These are phyloP conservation scores for Gadus macrocephalus DNA, from an alignment of 2,113 vertebrate genomes.

Conservation along the genomic window DNA sequence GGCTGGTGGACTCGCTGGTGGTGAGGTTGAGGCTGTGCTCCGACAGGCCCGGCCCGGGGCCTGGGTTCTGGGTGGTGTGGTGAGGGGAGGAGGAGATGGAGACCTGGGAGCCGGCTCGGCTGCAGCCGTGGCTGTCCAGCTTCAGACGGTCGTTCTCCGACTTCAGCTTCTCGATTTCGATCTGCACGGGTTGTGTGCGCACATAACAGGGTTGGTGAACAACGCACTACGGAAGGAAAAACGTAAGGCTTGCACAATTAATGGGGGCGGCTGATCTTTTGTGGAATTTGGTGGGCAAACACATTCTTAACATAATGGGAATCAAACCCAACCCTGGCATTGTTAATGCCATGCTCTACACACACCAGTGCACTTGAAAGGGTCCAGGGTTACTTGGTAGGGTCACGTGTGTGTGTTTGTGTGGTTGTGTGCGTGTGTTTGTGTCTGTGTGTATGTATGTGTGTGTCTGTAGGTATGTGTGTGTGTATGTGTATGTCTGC, in stretches of 20 bases:
- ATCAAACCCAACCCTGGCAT: too few relatives aligned
- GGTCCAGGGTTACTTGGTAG: too few relatives aligned
- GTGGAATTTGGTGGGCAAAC: too few relatives aligned
- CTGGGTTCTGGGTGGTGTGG: conserved; percentile 56
- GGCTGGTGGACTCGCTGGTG: conserved; percentile 85
- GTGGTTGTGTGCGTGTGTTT: neutral
- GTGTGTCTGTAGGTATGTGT: too few relatives aligned
- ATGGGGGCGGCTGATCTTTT: too few relatives aligned
- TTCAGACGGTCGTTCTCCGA: conserved; percentile 91
- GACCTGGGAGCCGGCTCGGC: conserved; percentile 82
- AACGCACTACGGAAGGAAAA: too few relatives aligned
- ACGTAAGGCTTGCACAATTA: too few relatives aligned
- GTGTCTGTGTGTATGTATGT: neutral
- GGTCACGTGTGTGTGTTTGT: too few relatives aligned
- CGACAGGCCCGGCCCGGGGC: conserved; percentile 74
- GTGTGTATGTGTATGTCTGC: neutral
- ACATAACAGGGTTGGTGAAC: too few relatives aligned
- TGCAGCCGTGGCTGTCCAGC: conserved; percentile 84
- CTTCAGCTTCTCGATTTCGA: conserved; percentile 95
- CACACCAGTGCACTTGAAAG: too few relatives aligned
- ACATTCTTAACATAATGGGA: too few relatives aligned
- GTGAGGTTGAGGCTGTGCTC: conserved; percentile 91
- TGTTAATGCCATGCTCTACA: too few relatives aligned
- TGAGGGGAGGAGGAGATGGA: conserved; percentile 85
- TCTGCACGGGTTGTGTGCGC: conserved; percentile 53